phyloP scores from a whole-genome alignment of 2,888 invertebrate species.

The Seira musarum region DNA sequence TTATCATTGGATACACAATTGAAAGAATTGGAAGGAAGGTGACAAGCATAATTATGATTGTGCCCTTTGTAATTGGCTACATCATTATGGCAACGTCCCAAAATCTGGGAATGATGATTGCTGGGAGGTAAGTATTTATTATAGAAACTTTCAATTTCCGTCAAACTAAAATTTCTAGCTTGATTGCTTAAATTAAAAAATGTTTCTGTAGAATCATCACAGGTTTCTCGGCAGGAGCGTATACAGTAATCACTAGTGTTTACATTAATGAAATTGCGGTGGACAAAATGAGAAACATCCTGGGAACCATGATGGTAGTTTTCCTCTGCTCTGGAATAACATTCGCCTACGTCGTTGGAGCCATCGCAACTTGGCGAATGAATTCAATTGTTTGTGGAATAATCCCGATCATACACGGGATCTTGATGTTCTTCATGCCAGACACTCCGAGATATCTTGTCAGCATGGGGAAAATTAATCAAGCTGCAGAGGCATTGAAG shows the following conservation, averaged over 20 bases:
- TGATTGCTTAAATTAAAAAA: too few relatives aligned
- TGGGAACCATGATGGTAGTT: constrained; percentile 91
- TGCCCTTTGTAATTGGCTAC: constrained; percentile 82
- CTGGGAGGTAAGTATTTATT: too few relatives aligned
- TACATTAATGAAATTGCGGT: constrained; percentile 90
- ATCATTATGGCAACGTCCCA: constrained; percentile 71
- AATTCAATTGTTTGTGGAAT: constrained; percentile 80
- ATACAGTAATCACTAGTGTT: constrained; percentile 88
- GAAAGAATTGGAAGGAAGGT: constrained; percentile 75
- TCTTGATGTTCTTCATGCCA: constrained; percentile 87
- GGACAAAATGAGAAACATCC: constrained; percentile 84
- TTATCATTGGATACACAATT: constrained; percentile 76
- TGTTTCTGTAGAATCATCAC: too few relatives aligned
- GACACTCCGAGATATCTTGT: constrained; percentile 80
- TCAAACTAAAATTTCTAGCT: too few relatives aligned
- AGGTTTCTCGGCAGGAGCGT: constrained; percentile 81
- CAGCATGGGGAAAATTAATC: constrained; percentile 75
- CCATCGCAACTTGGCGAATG: constrained; percentile 77
- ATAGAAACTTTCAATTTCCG: too few relatives aligned
- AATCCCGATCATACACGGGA: constrained; percentile 81
- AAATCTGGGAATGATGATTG: constrained; percentile 72
- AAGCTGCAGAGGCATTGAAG: constrained; percentile 81
- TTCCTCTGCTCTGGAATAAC: constrained; percentile 75
- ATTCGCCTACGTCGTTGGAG: constrained; percentile 75
- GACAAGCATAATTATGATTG: constrained; percentile 78